phyloP scores from a whole-genome alignment of 2,888 invertebrate species.

The Conistra vaccinii region DNA sequence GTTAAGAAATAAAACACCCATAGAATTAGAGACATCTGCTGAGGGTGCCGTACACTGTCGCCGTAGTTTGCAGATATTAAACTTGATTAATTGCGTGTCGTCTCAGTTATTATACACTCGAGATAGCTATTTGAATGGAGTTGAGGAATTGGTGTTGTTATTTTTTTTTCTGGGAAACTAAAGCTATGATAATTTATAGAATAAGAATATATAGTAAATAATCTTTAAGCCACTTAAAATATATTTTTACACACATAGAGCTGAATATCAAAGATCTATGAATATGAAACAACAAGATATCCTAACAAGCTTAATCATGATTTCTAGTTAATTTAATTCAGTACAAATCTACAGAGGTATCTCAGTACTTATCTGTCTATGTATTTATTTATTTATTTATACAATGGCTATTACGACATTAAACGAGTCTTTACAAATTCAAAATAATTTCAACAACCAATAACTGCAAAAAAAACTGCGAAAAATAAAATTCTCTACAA shows the following conservation, averaged over 20 bases:
- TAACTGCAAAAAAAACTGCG: slow-evolving; percentile 11
- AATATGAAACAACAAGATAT: no score
- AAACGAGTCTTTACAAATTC: slow-evolving; percentile 19
- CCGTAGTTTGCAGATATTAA: slow-evolving; percentile 41
- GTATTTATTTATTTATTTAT: background rate
- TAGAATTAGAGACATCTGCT: slow-evolving; percentile 79
- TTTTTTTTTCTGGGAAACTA: slow-evolving; percentile 19
- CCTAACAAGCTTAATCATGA: background rate
- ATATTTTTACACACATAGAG: background rate
- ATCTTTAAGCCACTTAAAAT: background rate
- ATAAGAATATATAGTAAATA: background rate
- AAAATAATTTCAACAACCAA: slow-evolving; percentile 23
- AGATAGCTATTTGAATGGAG: slow-evolving; percentile 36
- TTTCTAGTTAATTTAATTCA: background rate
- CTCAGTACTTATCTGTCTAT: background rate
- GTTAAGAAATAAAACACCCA: slow-evolving; percentile 82
- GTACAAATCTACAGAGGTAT: background rate
- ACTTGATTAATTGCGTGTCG: slow-evolving; percentile 66
- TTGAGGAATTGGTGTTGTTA: slow-evolving; percentile 11
- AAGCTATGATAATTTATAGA: background rate
- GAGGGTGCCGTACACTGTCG: slow-evolving; percentile 23
- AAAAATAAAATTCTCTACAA: slow-evolving; percentile 50
- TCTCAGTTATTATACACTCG: slow-evolving; percentile 56
- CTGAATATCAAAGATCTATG: background rate
- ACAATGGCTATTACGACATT: background rate